Base-by-base conservation (phyloP, 2,888 invertebrate genomes). In the Melipona bicolor region DNA sequence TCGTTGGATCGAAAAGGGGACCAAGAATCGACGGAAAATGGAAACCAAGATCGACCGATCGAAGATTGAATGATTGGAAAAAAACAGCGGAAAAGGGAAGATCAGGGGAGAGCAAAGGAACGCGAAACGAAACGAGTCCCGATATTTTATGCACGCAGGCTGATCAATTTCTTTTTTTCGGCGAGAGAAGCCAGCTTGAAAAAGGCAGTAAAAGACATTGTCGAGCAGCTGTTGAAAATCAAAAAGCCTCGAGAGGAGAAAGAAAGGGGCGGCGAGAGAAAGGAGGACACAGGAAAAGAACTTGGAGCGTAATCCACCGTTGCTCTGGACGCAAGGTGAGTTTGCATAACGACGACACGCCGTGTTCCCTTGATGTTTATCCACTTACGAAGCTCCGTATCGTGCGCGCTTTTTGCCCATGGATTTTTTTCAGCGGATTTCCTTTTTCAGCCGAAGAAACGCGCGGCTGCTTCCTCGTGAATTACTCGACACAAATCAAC, bases 311-410 rank as follows among this genome's bases (percentile, higher is more conserved):
- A 84, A 83, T 79, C 84, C 43, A 43, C 73, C 76, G 83, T 79
- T 56, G 54, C 36, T 65, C 50, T 54, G 73, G 21, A 64, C 52
- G 52, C 32, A 32, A 67, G 64, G 61, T 69, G 79, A 79, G 76
- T 84, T 84, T 84, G 84, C 84, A 79, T 84, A 84, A 84, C 84
- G 84, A 67, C 73, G 68, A 69, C 75, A 64, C 59, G 21, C 79
- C 54, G 52, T 54, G 69, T 73, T 73, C 69, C 32, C 76, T 62
- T 36, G 65, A 71, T 84, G 79, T 76, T 85, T 84, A 84, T 79
- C 84, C 76, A 76, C 84, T 84, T 79, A 79, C 62, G 70, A 62
- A 62, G 27, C 65, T 77, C 56, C 68, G 69, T 79, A 79, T 79
- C 79, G 50, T 73, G 65, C 65, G 49, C 75, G 24, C 59, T 84